Evolutionary conservation across 2,797 vertebrate species (phyloP).

Genomic region (Iguana delicatissima): DNA sequence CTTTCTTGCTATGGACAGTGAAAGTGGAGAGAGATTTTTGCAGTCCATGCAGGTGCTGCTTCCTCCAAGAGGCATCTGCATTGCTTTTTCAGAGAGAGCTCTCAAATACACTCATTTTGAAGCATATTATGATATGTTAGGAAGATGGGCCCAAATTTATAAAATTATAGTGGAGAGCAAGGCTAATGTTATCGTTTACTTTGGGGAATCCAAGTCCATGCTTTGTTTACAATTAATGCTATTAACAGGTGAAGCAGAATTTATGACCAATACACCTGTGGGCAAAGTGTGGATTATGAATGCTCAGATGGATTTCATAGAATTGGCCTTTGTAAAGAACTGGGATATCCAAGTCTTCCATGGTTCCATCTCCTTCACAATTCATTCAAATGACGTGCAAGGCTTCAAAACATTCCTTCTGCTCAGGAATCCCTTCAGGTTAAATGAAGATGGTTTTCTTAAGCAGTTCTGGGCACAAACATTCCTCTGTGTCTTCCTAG

Average conservation of each 20-base stretch:
- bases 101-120: neutral
- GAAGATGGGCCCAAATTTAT: neutral
- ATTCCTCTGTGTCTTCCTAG: neutral
- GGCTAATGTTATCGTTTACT: conserved; percentile 14
- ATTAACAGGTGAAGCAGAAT: neutral
- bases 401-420: conserved; percentile 34
- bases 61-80: conserved; percentile 1
- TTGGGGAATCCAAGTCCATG: neutral
- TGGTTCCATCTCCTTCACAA: conserved; percentile 21
- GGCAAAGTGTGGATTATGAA: conserved; percentile 35
- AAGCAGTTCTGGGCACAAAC: neutral
- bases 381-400: conserved; percentile 1
- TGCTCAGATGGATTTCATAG: neutral
- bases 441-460: neutral
- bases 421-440: neutral
- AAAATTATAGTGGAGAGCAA: neutral
- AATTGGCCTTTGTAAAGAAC: neutral
- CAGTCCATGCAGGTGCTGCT: conserved; percentile 5
- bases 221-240: neutral
- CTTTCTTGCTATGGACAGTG: conserved; percentile 29
- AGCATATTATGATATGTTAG: neutral
- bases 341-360: neutral
- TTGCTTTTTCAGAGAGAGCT: conserved; percentile 14
- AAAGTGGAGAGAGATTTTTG: neutral
- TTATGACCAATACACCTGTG: neutral